phyloP scores from a whole-genome alignment of 2,113 vertebrate genomes.

The Cromileptes altivelis region DNA sequence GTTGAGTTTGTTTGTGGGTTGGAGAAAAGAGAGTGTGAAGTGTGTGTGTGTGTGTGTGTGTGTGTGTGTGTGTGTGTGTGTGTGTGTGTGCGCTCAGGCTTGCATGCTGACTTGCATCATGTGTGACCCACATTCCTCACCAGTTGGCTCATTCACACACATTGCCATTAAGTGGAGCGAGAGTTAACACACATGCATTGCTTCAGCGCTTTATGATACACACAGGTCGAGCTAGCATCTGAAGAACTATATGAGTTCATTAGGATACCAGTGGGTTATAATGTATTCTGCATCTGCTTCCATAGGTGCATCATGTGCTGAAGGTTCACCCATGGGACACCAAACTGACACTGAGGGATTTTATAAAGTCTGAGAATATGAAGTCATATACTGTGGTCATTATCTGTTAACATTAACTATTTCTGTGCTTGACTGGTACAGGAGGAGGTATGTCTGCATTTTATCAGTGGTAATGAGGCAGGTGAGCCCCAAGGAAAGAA shows the following conservation, averaged over 20 bases:
- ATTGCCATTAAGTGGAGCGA: constrained; percentile 47
- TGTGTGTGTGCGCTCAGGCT: constrained; percentile 12
- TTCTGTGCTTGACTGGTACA: neutral
- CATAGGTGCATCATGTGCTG: neutral
- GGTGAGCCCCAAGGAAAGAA: constrained; percentile 19
- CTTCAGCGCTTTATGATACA: constrained; percentile 58
- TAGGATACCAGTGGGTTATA: constrained; percentile 26
- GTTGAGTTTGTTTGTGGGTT: constrained; percentile 38
- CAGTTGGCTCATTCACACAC: constrained; percentile 62
- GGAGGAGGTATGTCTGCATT: constrained; percentile 15
- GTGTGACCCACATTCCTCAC: constrained; percentile 70
- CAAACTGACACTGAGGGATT: neutral
- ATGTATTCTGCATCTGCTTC: constrained; percentile 40
- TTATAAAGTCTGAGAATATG: neutral
- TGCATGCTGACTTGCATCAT: constrained; percentile 46
- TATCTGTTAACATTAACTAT: constrained; percentile 1
- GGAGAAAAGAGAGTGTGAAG: constrained; percentile 25
- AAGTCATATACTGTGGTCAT: constrained; percentile 1
- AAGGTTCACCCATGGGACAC: constrained; percentile 14
- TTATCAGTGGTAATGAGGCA: constrained; percentile 25
- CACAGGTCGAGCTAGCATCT: constrained; percentile 38
- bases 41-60: constrained; percentile 2
- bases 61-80: constrained; percentile 4
- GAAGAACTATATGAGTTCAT: constrained; percentile 24
- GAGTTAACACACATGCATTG: constrained; percentile 36